Percentiles rank a stretch among this genome's conserved stretches.
phyloP scores from a whole-genome alignment of 2,797 vertebrate species.

The Acanthurus lineatus region DNA sequence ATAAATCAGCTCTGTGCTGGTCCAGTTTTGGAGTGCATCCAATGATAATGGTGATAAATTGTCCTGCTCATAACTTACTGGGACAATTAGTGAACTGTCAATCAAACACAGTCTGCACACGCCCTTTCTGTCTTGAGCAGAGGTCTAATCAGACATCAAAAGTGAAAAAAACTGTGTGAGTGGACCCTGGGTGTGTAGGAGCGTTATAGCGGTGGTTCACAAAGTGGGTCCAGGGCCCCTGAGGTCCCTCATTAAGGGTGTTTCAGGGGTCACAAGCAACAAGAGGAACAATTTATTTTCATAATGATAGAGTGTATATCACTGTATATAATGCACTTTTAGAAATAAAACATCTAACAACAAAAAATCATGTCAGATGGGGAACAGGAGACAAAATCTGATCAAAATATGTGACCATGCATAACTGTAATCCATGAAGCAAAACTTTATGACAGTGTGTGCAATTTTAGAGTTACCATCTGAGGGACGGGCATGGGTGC shows the following conservation, averaged over 20 bases:
- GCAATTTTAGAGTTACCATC: slow-evolving; percentile 83
- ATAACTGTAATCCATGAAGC: not conserved
- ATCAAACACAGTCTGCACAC: not conserved
- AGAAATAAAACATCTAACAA: no score
- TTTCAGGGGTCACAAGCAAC: no score
- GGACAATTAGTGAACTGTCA: no score
- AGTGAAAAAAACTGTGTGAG: not conserved
- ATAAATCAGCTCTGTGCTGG: not conserved
- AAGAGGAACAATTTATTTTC: no score
- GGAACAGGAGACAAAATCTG: no score
- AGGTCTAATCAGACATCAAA: not conserved
- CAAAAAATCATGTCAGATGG: no score
- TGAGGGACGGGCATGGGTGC: slow-evolving; percentile 82
- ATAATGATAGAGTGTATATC: no score
- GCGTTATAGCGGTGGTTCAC: not conserved
- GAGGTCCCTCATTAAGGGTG: no score
- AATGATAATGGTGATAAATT: not conserved
- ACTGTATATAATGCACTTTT: no score
- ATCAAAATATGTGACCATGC: not conserved
- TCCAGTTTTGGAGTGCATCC: not conserved
- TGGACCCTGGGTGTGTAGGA: not conserved
- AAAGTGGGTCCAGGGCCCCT: no score
- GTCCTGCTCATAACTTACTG: not conserved
- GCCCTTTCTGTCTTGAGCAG: not conserved
- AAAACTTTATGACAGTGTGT: not conserved